Evolutionary conservation across 1,140 invertebrate genomes (phyloP), one percentile per base, ranked within the genome.

Genomic region (Aethina tumida): DNA sequence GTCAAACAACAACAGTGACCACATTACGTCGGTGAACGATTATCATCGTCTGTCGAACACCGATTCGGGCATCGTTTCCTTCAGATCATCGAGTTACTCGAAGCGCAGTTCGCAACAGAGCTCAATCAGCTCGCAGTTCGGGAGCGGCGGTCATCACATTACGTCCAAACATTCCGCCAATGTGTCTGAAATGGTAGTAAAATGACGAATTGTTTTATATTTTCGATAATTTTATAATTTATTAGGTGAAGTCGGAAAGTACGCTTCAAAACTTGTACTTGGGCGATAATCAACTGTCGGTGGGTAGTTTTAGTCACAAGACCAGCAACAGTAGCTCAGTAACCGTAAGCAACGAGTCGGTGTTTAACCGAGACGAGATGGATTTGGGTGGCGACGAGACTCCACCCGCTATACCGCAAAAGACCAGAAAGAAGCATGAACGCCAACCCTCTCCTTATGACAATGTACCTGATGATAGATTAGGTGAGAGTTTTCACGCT

Each of bases 361-460:
- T n/a, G 12, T 7, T 12, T 2, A 22, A 40, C 6, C 34, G 22
- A 30, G 39, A 46, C 13, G 42, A 40, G 12, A 22, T 10, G 19
- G 44, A 29, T 38, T 37, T 31, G 12, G 29, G 17, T 3, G 45
- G 50, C 22, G 64, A 68, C 26, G 63, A 61, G 12, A 41, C 62
- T 32, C 79, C 79, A 10, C 81, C 81, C 2, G 77, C 79, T 2
- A 61, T 83, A 43, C 81, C 81, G 15, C 69, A 66, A 13, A 77
- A 83, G 60, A 70, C 70, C 32, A 61, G 67, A 36, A 34, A 65
- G 62, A 34, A 68, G 66, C 67, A 65, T 53, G 70, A 75, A 43
- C 58, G 79, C 25, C 68, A 76, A 31, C 70, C 74, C n/a, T 82
- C 80, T 19, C 79, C 79, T 31, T 83, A 83, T 56, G 82, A 85